A percentile compares a stretch with the other conserved stretches of the same genome.
These are phyloP conservation scores for Phoenicopterus ruber DNA, from an alignment of 2,113 vertebrate species.

Conservation along the genomic window DNA sequence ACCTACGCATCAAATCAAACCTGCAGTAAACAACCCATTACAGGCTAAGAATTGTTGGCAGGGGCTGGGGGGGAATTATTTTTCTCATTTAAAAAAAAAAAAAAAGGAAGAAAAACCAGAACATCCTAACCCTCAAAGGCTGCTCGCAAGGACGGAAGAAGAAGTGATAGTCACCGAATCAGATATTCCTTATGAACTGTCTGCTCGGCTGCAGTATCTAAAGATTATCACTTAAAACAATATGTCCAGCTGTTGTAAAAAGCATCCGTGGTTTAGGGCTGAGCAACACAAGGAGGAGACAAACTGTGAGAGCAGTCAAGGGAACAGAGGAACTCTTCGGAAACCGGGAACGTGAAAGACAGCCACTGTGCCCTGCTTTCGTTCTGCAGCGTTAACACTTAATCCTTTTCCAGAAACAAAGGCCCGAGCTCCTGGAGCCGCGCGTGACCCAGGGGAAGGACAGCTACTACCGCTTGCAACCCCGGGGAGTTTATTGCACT, in stretches of 20 bases:
- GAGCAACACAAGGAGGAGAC: background rate
- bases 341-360: background rate
- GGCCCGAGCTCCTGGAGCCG: background rate
- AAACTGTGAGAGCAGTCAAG: constrained; percentile 13
- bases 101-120: background rate
- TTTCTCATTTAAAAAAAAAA: background rate
- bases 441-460: background rate
- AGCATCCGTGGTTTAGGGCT: background rate
- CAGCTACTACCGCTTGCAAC: background rate
- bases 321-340: background rate
- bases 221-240: constrained; percentile 67
- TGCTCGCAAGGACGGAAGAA: background rate
- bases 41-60: background rate
- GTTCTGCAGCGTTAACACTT: background rate
- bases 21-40: constrained; percentile 34
- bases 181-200: constrained; percentile 54
- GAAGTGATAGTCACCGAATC: constrained; percentile 44
- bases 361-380: background rate
- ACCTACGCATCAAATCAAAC: background rate
- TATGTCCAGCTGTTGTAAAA: constrained; percentile 51
- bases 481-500: background rate
- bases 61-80: background rate
- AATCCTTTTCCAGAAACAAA: constrained; percentile 44
- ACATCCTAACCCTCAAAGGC: constrained; percentile 7
- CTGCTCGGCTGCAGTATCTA: constrained; percentile 41